Conservation (phyloP, 2,797 vertebrate genomes). For the Malacoctenus gilli region DNA sequence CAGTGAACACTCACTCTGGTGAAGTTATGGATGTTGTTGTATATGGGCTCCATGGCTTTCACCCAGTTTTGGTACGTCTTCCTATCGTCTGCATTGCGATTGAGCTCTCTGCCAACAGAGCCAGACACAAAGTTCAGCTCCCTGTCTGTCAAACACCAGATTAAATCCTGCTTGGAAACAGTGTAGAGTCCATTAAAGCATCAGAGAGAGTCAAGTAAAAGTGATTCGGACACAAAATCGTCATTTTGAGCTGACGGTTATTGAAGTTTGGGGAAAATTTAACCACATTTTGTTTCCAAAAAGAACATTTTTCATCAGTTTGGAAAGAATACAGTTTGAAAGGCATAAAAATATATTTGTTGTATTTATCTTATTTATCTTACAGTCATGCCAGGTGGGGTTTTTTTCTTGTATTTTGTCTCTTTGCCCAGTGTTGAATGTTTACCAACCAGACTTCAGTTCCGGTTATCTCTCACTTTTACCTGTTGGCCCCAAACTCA, state of each 20-base stretch:
- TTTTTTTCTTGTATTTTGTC: background rate
- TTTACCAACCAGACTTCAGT: slow-evolving; percentile 18
- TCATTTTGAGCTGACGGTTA: too few species aligned
- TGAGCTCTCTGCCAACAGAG: slow-evolving; percentile 64
- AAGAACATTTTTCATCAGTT: background rate
- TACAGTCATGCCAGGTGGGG: background rate
- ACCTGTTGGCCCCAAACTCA: slow-evolving; percentile 30
- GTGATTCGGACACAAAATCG: too few species aligned
- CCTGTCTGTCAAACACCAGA: too few species aligned
- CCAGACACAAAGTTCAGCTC: too few species aligned
- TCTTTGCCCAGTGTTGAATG: slow-evolving; percentile 11
- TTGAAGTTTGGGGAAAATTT: too few species aligned
- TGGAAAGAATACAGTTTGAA: too few species aligned
- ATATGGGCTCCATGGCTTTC: slow-evolving; percentile 73
- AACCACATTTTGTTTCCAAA: background rate
- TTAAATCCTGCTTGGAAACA: too few species aligned
- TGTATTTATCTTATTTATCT: too few species aligned
- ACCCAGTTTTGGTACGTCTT: slow-evolving; percentile 69
- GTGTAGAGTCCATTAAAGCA: too few species aligned
- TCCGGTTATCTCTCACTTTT: slow-evolving; percentile 10
- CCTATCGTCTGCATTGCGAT: slow-evolving; percentile 61
- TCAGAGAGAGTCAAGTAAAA: too few species aligned
- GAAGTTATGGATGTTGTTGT: slow-evolving; percentile 58
- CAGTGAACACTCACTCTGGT: slow-evolving; percentile 61
- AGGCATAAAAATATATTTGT: too few species aligned